A percentile compares a stretch with the other conserved stretches of the same genome.
Evolutionary conservation across 2,797 vertebrate species (phyloP).

Genomic region (Thaleichthys pacificus): DNA sequence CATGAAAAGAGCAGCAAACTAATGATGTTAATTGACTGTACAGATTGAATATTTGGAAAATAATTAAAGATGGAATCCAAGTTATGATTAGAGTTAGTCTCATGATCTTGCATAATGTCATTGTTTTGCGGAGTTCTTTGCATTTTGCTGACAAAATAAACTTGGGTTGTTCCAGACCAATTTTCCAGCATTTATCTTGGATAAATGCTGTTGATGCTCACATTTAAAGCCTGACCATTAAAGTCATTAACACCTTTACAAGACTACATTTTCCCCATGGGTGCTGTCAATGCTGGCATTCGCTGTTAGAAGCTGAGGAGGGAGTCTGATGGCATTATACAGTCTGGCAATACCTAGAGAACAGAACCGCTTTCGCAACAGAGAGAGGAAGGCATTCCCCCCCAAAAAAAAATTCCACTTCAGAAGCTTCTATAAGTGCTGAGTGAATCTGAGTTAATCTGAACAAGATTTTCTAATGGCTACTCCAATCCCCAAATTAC

Average conservation of each 20-base stretch:
- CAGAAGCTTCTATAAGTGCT: not conserved
- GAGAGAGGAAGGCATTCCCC: not conserved
- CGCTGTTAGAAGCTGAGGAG: not conserved
- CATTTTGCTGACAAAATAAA: not conserved
- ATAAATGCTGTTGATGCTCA: slow-evolving; percentile 3
- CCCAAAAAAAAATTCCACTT: not conserved
- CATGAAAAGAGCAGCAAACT: not conserved
- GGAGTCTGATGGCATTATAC: not conserved
- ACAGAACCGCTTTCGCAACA: not conserved
- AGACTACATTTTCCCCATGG: not conserved
- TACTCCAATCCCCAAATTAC: not conserved
- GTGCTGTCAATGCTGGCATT: not conserved
- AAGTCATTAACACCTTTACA: slow-evolving; percentile 27
- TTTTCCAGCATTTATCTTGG: slow-evolving; percentile 3
- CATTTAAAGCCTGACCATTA: slow-evolving; percentile 7
- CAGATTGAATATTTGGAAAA: not conserved
- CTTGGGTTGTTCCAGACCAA: not conserved
- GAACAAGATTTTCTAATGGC: slow-evolving; percentile 5
- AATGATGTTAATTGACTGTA: not conserved
- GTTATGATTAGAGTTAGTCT: not conserved
- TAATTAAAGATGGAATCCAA: not conserved
- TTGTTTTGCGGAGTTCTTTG: not conserved
- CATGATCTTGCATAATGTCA: not conserved
- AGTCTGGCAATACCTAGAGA: not conserved
- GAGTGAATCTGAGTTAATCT: slow-evolving; percentile 2